Evolutionary conservation across 1,140 invertebrate genomes (phyloP).

Genomic region (Neotoxoptera formosana): DNA sequence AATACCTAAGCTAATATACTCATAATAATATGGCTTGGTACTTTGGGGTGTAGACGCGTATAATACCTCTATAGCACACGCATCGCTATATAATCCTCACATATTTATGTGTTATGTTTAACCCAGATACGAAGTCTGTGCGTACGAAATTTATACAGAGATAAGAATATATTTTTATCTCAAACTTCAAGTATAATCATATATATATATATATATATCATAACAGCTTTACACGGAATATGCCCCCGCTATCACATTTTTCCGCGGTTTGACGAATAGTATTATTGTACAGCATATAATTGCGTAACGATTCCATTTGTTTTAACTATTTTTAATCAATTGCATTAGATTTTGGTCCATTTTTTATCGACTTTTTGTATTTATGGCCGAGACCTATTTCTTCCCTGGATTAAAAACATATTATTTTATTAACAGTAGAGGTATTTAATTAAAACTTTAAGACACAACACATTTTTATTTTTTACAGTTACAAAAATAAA

Average conservation of each 20-base stretch:
- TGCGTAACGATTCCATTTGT: not conserved
- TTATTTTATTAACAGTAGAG: not conserved
- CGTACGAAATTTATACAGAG: not conserved
- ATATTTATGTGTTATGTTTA: not conserved
- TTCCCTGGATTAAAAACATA: not conserved
- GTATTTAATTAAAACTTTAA: not conserved
- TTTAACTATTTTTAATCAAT: not conserved
- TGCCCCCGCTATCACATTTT: not conserved
- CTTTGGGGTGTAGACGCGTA: not conserved
- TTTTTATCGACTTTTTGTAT: not conserved
- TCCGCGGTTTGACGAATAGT: not conserved
- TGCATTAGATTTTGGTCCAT: not conserved
- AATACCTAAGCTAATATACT: not conserved
- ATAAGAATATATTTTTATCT: constrained; percentile 9
- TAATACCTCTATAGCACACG: not conserved
- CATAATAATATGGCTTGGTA: not conserved
- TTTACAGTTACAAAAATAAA: not conserved
- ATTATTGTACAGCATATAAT: not conserved
- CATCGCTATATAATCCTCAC: not conserved
- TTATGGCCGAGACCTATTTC: not conserved
- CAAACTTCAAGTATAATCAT: not conserved
- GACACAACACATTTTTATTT: not conserved
- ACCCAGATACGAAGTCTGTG: not conserved
- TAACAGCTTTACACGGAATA: not conserved
- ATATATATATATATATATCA: not conserved